These are phyloP conservation scores for Catocala sponsa DNA, from an alignment of 2,888 invertebrate species.

Conservation along the genomic window DNA sequence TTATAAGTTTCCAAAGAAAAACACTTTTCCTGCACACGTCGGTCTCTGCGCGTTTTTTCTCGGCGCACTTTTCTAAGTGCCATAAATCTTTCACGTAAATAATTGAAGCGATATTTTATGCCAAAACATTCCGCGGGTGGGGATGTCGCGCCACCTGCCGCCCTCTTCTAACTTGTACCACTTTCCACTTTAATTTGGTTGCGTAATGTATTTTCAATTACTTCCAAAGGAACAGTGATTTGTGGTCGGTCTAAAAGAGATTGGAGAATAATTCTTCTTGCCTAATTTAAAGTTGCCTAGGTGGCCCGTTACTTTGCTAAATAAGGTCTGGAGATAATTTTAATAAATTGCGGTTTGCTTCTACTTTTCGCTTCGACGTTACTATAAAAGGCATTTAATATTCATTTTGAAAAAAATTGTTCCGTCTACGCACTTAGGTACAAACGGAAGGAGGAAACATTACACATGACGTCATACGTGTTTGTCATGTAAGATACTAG, in stretches of 20 bases:
- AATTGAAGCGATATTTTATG: conserved; percentile 89
- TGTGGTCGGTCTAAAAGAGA: conserved; percentile 81
- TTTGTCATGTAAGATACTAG: not conserved
- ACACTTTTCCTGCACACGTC: conserved; percentile 88
- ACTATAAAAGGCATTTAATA: not conserved
- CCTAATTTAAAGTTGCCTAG: conserved; percentile 78
- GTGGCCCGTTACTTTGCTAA: conserved; percentile 41
- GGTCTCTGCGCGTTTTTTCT: conserved; percentile 82
- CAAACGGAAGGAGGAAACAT: conserved; percentile 15
- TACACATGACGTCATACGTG: conserved; percentile 2
- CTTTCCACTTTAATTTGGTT: conserved; percentile 88
- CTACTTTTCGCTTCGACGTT: conserved; percentile 9
- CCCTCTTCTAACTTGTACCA: conserved; percentile 85
- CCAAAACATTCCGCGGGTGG: conserved; percentile 86
- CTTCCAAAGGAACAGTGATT: conserved; percentile 85
- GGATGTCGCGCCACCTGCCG: conserved; percentile 84
- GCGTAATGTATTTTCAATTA: conserved; percentile 88
- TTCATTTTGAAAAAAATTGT: too few species aligned
- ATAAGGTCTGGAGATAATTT: conserved; percentile 29
- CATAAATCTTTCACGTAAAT: conserved; percentile 88
- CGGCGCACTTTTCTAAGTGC: conserved; percentile 88
- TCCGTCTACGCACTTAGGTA: conserved; percentile 9
- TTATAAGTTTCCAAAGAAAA: conserved; percentile 88
- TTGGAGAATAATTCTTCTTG: conserved; percentile 79
- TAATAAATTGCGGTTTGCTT: conserved; percentile 22